Evolutionary conservation across 2,113 vertebrate species (phyloP).

Genomic region (Macquaria australasica): DNA sequence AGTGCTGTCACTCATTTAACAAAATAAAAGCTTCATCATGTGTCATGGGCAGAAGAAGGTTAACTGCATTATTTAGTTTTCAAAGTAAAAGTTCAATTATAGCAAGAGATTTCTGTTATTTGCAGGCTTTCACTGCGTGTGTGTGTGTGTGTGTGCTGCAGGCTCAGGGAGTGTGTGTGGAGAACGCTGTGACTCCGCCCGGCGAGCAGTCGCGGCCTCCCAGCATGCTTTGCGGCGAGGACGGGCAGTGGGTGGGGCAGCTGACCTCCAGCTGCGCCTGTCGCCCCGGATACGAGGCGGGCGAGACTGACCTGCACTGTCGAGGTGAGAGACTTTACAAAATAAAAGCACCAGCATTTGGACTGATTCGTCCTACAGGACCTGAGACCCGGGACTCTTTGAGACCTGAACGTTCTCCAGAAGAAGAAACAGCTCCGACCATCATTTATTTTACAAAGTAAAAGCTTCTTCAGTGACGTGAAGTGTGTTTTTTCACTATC

Average conservation of each 20-base stretch:
- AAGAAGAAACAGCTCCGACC: too few relatives aligned
- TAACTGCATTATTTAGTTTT: not conserved
- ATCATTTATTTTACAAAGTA: not conserved
- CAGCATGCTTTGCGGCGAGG: slow-evolving; percentile 89
- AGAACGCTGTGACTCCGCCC: slow-evolving; percentile 75
- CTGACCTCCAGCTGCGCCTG: slow-evolving; percentile 85
- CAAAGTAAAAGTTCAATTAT: not conserved
- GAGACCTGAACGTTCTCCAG: too few relatives aligned
- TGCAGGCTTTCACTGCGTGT: not conserved
- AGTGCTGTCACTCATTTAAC: not conserved
- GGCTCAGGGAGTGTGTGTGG: slow-evolving; percentile 86
- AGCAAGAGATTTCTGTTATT: not conserved
- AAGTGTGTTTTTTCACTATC: not conserved
- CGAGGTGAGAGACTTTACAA: slow-evolving; percentile 78
- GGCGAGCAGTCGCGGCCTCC: slow-evolving; percentile 76
- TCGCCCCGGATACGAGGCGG: slow-evolving; percentile 82
- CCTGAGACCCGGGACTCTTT: not conserved
- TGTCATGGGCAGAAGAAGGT: too few relatives aligned
- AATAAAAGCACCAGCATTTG: slow-evolving; percentile 8
- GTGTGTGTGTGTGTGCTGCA: slow-evolving; percentile 44
- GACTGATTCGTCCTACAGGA: not conserved
- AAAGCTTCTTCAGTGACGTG: not conserved
- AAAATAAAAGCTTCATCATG: not conserved
- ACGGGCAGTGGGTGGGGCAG: slow-evolving; percentile 90
- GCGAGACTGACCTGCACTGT: slow-evolving; percentile 80